These are phyloP conservation scores for Enteromius thamalakanensis DNA, from an alignment of 2,797 vertebrate species.

Conservation along the genomic window DNA sequence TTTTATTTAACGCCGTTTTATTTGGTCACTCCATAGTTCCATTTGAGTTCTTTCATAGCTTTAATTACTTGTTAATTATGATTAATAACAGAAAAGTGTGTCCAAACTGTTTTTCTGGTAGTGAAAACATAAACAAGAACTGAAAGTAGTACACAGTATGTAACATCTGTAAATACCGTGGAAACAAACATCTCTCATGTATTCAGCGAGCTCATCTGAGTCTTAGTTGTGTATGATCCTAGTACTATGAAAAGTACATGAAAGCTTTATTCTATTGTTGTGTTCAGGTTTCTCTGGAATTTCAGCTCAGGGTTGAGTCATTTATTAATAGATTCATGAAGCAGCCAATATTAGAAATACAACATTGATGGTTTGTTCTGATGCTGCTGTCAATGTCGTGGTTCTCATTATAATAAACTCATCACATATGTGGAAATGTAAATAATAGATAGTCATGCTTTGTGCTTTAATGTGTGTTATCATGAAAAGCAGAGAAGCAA, in stretches of 20 bases:
- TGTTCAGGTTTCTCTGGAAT: conserved; percentile 15
- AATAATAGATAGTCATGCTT: conserved; percentile 41
- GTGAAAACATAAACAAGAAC: not conserved
- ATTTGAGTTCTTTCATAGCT: not conserved
- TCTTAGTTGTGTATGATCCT: conserved; percentile 34
- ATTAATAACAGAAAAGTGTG: not conserved
- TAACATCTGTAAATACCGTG: conserved; percentile 73
- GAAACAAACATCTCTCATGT: conserved; percentile 39
- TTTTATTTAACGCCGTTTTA: not conserved
- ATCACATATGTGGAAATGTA: conserved; percentile 42
- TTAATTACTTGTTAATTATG: not conserved
- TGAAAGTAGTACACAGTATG: conserved; percentile 56
- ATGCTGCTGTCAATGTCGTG: conserved; percentile 37
- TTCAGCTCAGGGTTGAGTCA: conserved; percentile 29
- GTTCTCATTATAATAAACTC: conserved; percentile 25
- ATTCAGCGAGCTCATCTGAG: conserved; percentile 31
- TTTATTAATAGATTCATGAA: conserved; percentile 9
- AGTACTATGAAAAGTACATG: not conserved
- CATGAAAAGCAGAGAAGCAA: conserved; percentile 47
- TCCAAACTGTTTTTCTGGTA: conserved; percentile 10
- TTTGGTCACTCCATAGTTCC: not conserved
- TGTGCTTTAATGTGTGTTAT: conserved; percentile 43
- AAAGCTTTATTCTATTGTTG: conserved; percentile 22
- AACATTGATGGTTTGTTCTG: conserved; percentile 17
- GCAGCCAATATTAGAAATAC: conserved; percentile 17